Percentiles rank a stretch among this genome's conserved stretches.
Evolutionary conservation across 2,888 invertebrate genomes (phyloP).

Genomic region (Phytoseiulus persimilis): DNA sequence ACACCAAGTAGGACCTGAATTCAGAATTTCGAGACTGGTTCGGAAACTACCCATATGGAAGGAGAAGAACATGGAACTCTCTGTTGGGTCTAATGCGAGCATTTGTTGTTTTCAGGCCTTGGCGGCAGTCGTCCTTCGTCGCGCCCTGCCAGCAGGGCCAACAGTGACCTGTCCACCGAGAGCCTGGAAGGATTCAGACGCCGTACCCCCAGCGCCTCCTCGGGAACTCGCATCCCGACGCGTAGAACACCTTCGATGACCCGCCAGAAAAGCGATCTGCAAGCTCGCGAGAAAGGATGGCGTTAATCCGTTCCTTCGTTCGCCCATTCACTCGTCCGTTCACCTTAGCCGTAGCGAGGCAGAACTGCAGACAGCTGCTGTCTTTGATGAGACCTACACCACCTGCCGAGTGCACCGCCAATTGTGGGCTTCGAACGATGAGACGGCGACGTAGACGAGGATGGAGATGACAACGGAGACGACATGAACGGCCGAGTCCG

Average conservation of each 20-base stretch:
- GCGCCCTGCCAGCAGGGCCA: conserved; percentile 84
- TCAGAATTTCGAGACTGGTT: neutral
- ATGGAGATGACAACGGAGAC: neutral
- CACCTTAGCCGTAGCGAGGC: neutral
- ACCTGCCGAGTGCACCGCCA: neutral
- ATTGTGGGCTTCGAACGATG: neutral
- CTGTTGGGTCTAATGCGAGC: no score
- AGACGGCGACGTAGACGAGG: neutral
- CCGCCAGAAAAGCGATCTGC: conserved; percentile 27
- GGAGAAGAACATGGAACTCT: no score
- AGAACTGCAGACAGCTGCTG: neutral
- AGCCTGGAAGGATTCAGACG: conserved; percentile 47
- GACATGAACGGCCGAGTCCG: neutral
- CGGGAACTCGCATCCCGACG: conserved; percentile 40
- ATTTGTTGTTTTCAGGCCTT: conserved; percentile 7
- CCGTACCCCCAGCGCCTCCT: conserved; percentile 40
- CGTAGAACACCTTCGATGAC: conserved; percentile 38
- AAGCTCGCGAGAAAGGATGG: conserved; percentile 33
- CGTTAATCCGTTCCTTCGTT: neutral
- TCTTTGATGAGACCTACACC: conserved; percentile 10
- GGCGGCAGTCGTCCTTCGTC: conserved; percentile 54
- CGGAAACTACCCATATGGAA: neutral
- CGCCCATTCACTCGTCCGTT: neutral
- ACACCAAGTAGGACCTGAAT: conserved; percentile 16
- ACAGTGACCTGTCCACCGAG: conserved; percentile 80